These are phyloP conservation scores for Trochalopteron elliotii DNA, from an alignment of 2,113 vertebrate genomes.

Conservation along the genomic window DNA sequence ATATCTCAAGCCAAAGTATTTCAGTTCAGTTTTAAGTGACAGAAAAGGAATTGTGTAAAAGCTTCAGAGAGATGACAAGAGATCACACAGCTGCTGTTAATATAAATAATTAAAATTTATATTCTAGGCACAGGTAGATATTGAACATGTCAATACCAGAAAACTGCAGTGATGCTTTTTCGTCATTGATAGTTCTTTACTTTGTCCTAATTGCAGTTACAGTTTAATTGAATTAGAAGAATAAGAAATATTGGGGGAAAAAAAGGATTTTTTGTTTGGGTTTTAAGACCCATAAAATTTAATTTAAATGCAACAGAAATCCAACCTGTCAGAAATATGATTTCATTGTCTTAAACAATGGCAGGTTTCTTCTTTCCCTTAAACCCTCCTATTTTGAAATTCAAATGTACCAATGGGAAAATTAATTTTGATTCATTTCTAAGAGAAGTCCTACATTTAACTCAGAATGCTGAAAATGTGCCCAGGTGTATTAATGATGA, in stretches of 20 bases:
- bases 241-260: background rate
- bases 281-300: background rate
- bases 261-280: too few species aligned
- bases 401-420: background rate
- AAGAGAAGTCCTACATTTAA: background rate
- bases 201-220: background rate
- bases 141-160: background rate
- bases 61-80: background rate
- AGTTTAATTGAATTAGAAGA: background rate
- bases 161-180: background rate
- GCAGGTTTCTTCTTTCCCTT: background rate
- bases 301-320: background rate
- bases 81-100: background rate
- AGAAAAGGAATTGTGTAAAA: background rate
- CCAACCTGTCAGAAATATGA: background rate
- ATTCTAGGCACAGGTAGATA: background rate
- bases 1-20: background rate
- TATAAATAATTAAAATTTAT: background rate
- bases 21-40: background rate
- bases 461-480: background rate
- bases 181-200: background rate
- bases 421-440: background rate
- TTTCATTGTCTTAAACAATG: background rate
- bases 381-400: background rate
- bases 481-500: background rate